Percentiles rank a stretch among this genome's conserved stretches.
Conservation (phyloP, 1,140 invertebrate species). For the Heliconius eleuchia region DNA sequence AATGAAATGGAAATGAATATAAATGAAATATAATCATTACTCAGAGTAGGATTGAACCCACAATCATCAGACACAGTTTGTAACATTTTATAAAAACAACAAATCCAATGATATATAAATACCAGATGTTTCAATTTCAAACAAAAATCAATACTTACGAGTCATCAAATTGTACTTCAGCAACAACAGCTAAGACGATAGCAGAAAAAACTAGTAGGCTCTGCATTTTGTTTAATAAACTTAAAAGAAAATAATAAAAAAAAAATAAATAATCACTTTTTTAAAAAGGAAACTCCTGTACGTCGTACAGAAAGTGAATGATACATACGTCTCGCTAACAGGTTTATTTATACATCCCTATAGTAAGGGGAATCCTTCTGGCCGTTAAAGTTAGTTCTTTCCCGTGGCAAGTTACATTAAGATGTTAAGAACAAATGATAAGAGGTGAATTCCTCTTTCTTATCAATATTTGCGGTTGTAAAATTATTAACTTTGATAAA, state of each 20-base stretch:
- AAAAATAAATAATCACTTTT: not conserved
- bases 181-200: constrained; percentile 22
- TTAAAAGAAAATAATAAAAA: not conserved
- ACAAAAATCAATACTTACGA: constrained; percentile 20
- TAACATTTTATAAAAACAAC: too few relatives aligned
- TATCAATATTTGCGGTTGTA: not conserved
- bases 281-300: not conserved
- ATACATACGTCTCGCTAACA: not conserved
- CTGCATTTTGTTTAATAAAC: constrained; percentile 23
- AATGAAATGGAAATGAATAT: too few relatives aligned
- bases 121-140: not conserved
- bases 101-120: too few relatives aligned
- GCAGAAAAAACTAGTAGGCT: constrained; percentile 13
- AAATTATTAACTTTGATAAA: not conserved
- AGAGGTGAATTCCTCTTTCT: not conserved
- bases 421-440: not conserved
- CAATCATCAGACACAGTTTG: too few relatives aligned
- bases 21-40: too few relatives aligned
- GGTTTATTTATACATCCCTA: constrained; percentile 2
- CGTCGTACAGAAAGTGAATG: not conserved
- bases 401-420: constrained; percentile 1
- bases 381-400: not conserved
- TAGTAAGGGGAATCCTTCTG: not conserved
- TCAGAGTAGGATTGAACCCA: too few relatives aligned
- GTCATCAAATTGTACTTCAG: constrained; percentile 11